These are phyloP conservation scores for Noctilio leporinus DNA, from an alignment of 2,113 vertebrate species.

Conservation along the genomic window DNA sequence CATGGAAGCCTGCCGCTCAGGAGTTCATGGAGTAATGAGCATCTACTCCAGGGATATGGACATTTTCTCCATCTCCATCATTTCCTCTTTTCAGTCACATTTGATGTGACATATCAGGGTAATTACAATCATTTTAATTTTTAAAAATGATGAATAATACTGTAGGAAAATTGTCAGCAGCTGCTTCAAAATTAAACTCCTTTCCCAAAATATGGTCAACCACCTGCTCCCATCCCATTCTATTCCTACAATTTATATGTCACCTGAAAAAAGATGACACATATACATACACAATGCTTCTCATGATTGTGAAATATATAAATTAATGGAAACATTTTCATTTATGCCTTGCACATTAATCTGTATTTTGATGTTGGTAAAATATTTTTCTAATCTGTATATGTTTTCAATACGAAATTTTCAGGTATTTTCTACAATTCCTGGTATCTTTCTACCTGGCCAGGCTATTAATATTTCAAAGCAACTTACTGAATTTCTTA, in stretches of 20 bases:
- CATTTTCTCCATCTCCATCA: neutral
- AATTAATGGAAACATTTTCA: neutral
- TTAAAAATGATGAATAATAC: slow-evolving; percentile 59
- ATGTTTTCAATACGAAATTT: neutral
- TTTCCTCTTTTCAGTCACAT: slow-evolving; percentile 7
- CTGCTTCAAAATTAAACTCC: slow-evolving; percentile 61
- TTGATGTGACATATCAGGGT: slow-evolving; percentile 37
- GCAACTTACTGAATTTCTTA: neutral
- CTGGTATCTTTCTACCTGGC: neutral
- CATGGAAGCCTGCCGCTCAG: neutral
- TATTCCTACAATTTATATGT: neutral
- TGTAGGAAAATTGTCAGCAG: slow-evolving; percentile 64
- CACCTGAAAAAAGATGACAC: neutral
- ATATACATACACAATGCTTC: neutral
- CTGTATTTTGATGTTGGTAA: neutral
- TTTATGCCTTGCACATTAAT: neutral
- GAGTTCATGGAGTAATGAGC: neutral
- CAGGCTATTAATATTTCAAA: neutral
- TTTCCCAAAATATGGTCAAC: slow-evolving; percentile 54
- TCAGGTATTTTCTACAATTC: neutral
- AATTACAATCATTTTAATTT: slow-evolving; percentile 65
- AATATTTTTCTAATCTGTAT: neutral
- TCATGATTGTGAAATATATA: neutral
- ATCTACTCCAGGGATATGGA: neutral
- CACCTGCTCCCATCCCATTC: slow-evolving; percentile 39